Evolutionary conservation across 2,888 invertebrate genomes (phyloP), one percentile per base, ranked within the genome.

Genomic region (Temnothorax rugatulus): DNA sequence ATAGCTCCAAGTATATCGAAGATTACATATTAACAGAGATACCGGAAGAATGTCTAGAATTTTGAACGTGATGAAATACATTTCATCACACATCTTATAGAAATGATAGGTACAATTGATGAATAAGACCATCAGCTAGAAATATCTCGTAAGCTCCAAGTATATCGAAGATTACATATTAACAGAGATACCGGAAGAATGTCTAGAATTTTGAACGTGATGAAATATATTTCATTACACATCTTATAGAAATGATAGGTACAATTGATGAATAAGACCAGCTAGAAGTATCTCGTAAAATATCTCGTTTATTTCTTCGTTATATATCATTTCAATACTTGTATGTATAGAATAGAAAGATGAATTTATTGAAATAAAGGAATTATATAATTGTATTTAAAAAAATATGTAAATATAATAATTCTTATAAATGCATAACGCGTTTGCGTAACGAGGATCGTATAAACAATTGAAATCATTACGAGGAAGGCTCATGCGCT

Each of bases 351-450:
- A 21, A 25, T 25, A 15, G 44, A 44, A 66, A 44, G 13, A 21
- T 44, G 21, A 64, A 44, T 41, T 59, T 7, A 59, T 54, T 21
- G 29, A 59, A 29, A 7, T 57, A 59, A 25, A 25, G 11, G 7
- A 29, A 29, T 2, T 41, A 29, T 18, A 8, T 59, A 59, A 11
- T 52, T 52, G 5, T n/a, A 52, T 52, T 52, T n/a, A 2, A 34
- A 59, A 59, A 59, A 29, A 15, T 3, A 34, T 29, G 18, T 8
- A 2, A 34, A 34, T 34, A 18, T 59, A n/a, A 38, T 63, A n/a
- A 63, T 63, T 38, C 5, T 38, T 38, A 63, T n/a, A n/a, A 63
- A 63, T 63, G 18, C 63, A 34, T 63, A 63, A 63, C 7, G 18
- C 8, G 29, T 59, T 34, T 59, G 34, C 18, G 7, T 15, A 1